These are phyloP conservation scores for Cyclina sinensis DNA, from an alignment of 1,140 invertebrate species.

Conservation along the genomic window DNA sequence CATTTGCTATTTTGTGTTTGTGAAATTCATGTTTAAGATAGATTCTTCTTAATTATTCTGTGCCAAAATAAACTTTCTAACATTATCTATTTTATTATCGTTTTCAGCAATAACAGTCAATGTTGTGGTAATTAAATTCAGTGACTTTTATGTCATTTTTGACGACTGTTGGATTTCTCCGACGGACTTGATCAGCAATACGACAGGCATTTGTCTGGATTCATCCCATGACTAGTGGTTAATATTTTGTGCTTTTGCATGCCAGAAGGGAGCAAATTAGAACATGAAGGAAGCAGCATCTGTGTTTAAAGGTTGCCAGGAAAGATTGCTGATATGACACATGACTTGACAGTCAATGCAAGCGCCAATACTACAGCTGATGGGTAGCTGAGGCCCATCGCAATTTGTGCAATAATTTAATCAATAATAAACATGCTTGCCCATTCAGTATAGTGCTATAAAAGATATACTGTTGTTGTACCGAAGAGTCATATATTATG, in stretches of 20 bases:
- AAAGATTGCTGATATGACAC: background rate
- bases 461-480: background rate
- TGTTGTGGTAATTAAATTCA: background rate
- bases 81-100: too few relatives aligned
- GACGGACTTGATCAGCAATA: background rate
- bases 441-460: background rate
- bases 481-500: background rate
- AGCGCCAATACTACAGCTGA: conserved; percentile 1
- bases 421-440: conserved; percentile 35
- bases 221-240: background rate
- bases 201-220: background rate
- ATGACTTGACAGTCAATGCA: background rate
- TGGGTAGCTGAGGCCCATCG: conserved; percentile 10
- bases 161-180: background rate
- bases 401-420: conserved; percentile 33
- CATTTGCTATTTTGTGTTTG: too few relatives aligned
- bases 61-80: too few relatives aligned
- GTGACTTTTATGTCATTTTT: conserved; percentile 12
- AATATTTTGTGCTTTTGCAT: background rate
- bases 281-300: background rate
- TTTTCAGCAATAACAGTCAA: conserved; percentile 26
- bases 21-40: too few relatives aligned
- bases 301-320: background rate
- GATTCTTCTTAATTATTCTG: too few relatives aligned
- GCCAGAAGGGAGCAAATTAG: too few relatives aligned